Evolutionary conservation across 1,140 invertebrate genomes (phyloP), one percentile per base, ranked within the genome.

Genomic region (Cyclina sinensis): DNA sequence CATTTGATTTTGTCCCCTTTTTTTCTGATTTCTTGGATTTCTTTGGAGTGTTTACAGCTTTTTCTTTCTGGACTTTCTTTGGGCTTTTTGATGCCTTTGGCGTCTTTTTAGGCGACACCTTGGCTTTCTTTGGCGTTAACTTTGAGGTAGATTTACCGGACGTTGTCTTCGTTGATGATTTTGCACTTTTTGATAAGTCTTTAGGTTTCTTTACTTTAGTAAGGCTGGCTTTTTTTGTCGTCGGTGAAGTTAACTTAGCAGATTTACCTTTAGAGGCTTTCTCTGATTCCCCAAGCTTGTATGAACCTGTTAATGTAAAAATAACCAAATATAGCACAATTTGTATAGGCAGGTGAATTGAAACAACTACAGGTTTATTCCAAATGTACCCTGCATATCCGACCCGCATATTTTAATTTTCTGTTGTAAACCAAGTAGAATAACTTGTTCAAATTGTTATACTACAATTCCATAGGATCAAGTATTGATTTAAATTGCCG

Each of bases 11-110:
- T 48, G 21, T 16, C 39, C 48, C 43, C 0, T 27, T 21, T 78
- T 46, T 30, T 14, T 39, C 9, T 16, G 39, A 9, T 78, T 78
- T 78, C 74, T 46, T 78, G 9, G 74, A 46, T 51, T 78, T 78
- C 27, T 51, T 54, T 18, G 39, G 39, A 12, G 39, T 24, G 16
- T 51, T 54, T 18, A 43, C n/a, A 2, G 74, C 48, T 54, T 78
- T 78, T n/a, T 74, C n/a, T 48, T 74, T 39, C 70, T 78, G 46
- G 14, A 30, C 32, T n/a, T 78, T 78, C n/a, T 78, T 78, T 27
- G 74, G 46, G 16, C 43, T 54, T n/a, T 78, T 39, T 37, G n/a
- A n/a, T n/a, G n/a, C n/a, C n/a, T n/a, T 46, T 78, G 46, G 39
- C 0, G 74, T 37, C 24, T 78, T 78, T n/a, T 51, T 54, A 32